phyloP scores from a whole-genome alignment of 2,113 vertebrate genomes.

The Rhea pennata region DNA sequence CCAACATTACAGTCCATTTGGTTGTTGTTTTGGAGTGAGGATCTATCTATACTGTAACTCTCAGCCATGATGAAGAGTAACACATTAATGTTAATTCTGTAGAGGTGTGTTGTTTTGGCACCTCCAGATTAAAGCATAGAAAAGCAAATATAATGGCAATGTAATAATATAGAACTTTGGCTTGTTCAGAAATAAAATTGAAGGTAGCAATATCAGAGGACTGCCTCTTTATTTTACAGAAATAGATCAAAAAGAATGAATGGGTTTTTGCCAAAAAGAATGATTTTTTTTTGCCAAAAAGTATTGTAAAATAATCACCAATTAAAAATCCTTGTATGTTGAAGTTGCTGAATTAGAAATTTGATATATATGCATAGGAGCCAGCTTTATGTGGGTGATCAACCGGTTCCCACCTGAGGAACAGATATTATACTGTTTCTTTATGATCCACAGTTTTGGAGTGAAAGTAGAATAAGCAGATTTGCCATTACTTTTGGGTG shows the following conservation, averaged over 20 bases:
- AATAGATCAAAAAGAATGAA: not conserved
- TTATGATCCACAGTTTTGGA: not conserved
- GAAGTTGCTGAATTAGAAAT: not conserved
- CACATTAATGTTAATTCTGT: not conserved
- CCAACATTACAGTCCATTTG: not conserved
- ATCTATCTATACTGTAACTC: not conserved
- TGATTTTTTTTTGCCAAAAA: not conserved
- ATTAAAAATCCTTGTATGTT: not conserved
- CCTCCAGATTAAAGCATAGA: not conserved
- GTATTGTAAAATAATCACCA: not conserved
- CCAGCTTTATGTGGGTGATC: not conserved
- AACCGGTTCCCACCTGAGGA: not conserved
- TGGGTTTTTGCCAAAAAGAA: not conserved
- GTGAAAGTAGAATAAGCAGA: not conserved
- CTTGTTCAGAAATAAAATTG: slow-evolving; percentile 10
- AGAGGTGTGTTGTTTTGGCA: not conserved
- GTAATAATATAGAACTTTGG: not conserved
- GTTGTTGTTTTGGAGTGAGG: not conserved
- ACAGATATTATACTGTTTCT: not conserved
- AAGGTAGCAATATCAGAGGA: not conserved
- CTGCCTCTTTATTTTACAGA: not conserved
- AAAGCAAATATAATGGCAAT: not conserved
- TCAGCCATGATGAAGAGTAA: not conserved
- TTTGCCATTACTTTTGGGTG: fast-evolving
- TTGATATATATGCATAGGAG: not conserved